phyloP scores from a whole-genome alignment of 2,888 invertebrate genomes.

The Drosophila dives region DNA sequence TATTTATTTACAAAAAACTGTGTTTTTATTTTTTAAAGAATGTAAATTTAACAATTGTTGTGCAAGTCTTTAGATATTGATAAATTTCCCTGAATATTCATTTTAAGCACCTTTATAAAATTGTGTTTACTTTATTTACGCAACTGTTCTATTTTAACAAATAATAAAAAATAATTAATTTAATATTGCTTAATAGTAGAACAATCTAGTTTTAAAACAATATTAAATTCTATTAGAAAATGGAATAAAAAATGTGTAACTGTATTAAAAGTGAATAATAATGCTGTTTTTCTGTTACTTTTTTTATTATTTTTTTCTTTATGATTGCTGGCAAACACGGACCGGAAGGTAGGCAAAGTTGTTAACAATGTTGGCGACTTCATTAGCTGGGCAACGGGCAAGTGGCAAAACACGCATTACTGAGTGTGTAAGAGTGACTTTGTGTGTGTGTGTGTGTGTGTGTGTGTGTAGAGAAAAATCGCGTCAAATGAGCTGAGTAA shows the following conservation, averaged over 20 bases:
- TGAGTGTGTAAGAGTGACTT: neutral
- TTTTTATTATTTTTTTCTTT: neutral
- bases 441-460: slow-evolving; percentile 19
- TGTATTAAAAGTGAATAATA: neutral
- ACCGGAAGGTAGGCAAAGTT: slow-evolving; percentile 28
- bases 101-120: neutral
- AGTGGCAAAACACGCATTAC: slow-evolving; percentile 18
- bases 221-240: neutral
- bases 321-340: slow-evolving; percentile 15
- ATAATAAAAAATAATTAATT: neutral
- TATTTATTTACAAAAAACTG: neutral
- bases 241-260: neutral
- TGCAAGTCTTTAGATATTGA: neutral
- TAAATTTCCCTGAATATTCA: neutral
- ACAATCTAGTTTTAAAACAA: neutral
- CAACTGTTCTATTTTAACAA: neutral
- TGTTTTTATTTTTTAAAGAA: neutral
- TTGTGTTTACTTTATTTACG: neutral
- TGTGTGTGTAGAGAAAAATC: slow-evolving; percentile 56
- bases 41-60: neutral
- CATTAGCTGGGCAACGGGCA: slow-evolving; percentile 27
- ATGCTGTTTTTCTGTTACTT: neutral
- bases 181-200: neutral
- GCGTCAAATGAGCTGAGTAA: slow-evolving; percentile 67
- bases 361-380: slow-evolving; percentile 48